These are phyloP conservation scores for Trichoplusia ni DNA, from an alignment of 1,140 invertebrate genomes.

Conservation along the genomic window DNA sequence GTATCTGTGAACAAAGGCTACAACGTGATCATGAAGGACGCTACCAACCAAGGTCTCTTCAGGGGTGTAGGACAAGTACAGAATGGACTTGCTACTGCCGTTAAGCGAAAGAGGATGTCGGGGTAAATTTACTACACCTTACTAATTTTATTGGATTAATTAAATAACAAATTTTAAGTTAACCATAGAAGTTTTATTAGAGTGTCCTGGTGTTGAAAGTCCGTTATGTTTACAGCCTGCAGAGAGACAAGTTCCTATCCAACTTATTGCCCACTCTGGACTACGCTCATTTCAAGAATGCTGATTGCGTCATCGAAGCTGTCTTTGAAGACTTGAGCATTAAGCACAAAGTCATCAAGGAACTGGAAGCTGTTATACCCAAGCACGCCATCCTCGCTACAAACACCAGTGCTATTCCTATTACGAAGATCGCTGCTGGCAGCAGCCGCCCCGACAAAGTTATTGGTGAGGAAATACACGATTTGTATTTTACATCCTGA, in stretches of 20 bases:
- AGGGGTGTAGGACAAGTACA: conserved; percentile 96
- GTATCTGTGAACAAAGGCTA: conserved; percentile 98
- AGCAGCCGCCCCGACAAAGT: conserved; percentile 97
- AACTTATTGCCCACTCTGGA: conserved; percentile 91
- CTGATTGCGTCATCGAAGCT: conserved; percentile 98
- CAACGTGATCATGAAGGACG: conserved; percentile 95
- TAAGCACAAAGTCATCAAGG: conserved; percentile 98
- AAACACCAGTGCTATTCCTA: conserved; percentile 99
- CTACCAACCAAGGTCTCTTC: conserved; percentile 89
- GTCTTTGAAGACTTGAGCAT: conserved; percentile 98
- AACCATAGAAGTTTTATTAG: neutral
- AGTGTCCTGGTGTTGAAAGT: neutral
- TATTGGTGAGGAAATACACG: conserved; percentile 76
- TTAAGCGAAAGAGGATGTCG: conserved; percentile 91
- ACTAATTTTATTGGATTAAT: too few species aligned
- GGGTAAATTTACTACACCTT: conserved; percentile 74
- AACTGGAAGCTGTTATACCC: conserved; percentile 94
- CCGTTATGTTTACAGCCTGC: conserved; percentile 81
- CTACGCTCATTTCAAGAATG: conserved; percentile 93
- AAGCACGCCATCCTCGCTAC: conserved; percentile 97
- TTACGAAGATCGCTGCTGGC: conserved; percentile 95
- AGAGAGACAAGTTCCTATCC: conserved; percentile 91
- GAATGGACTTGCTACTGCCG: conserved; percentile 88
- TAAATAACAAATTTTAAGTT: too few species aligned
- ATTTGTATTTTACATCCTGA: neutral